Percentiles rank a stretch among this genome's conserved stretches.
Conservation (phyloP, 1,140 invertebrate species). For the Atta cephalotes region DNA sequence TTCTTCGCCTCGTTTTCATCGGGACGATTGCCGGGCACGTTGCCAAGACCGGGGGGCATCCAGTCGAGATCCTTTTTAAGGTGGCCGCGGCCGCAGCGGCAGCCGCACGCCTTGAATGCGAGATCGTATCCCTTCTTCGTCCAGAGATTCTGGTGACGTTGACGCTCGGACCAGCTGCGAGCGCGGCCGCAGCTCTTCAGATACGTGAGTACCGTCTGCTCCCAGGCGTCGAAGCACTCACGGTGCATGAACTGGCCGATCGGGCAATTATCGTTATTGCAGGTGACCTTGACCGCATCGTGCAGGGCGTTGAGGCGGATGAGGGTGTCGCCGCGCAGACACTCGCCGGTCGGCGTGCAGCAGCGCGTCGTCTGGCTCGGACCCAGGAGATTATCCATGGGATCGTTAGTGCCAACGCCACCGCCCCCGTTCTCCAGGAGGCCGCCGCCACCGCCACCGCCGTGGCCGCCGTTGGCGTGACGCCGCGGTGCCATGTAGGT, state of each 20-base stretch:
- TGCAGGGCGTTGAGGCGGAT: constrained; percentile 92
- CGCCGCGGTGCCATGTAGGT: constrained; percentile 83
- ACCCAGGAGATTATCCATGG: constrained; percentile 62
- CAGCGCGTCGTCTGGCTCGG: constrained; percentile 87
- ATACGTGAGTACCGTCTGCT: constrained; percentile 94
- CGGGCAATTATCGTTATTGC: constrained; percentile 97
- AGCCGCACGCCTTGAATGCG: constrained; percentile 95
- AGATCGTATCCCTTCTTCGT: constrained; percentile 98
- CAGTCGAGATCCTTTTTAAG: constrained; percentile 98
- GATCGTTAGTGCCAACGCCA: constrained; percentile 83
- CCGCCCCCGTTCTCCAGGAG: constrained; percentile 80
- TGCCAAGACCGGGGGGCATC: constrained; percentile 89
- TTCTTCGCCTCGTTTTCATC: constrained; percentile 89
- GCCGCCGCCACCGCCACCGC: constrained; percentile 78
- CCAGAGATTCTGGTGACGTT: constrained; percentile 97
- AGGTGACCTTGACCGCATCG: constrained; percentile 95
- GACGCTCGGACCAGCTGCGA: constrained; percentile 96
- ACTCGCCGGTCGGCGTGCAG: constrained; percentile 93
- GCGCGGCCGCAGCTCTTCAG: constrained; percentile 96
- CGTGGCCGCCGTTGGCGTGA: constrained; percentile 81
- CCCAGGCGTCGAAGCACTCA: constrained; percentile 97
- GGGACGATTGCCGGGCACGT: constrained; percentile 81
- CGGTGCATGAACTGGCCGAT: constrained; percentile 97
- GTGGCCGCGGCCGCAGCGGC: constrained; percentile 95
- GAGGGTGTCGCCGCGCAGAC: constrained; percentile 89